Conservation (phyloP, 2,797 vertebrate genomes). For the Eleutherodactylus coqui region DNA sequence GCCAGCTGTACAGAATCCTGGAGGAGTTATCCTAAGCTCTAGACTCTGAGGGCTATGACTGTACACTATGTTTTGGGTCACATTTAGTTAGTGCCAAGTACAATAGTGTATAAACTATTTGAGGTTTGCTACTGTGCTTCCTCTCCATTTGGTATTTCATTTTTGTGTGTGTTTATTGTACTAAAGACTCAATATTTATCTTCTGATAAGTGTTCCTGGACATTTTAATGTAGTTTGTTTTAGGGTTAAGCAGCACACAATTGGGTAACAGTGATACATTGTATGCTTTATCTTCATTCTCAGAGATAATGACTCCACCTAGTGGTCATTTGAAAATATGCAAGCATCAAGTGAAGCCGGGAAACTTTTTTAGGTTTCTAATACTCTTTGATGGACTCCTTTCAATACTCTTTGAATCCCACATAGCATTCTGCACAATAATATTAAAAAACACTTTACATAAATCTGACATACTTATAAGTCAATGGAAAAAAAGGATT, state of each 20-base stretch:
- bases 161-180: slow-evolving; percentile 3
- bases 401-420: too few species aligned
- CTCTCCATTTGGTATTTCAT: background rate
- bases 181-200: background rate
- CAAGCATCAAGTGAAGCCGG: background rate
- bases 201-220: background rate
- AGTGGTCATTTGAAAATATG: slow-evolving; percentile 21
- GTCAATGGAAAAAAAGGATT: too few species aligned
- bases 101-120: background rate
- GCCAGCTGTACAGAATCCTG: background rate
- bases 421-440: background rate
- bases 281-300: background rate
- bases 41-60: background rate
- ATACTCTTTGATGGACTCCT: background rate
- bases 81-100: background rate
- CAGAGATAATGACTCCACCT: slow-evolving; percentile 35
- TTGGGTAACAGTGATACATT: background rate
- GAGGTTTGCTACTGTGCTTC: background rate
- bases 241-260: background rate
- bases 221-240: background rate
- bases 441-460: background rate
- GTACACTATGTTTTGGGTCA: background rate
- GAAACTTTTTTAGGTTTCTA: background rate
- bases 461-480: too few species aligned
- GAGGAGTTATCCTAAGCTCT: background rate